These are phyloP conservation scores for Salvelinus sp. DNA, from an alignment of 2,113 vertebrate genomes.

Conservation along the genomic window DNA sequence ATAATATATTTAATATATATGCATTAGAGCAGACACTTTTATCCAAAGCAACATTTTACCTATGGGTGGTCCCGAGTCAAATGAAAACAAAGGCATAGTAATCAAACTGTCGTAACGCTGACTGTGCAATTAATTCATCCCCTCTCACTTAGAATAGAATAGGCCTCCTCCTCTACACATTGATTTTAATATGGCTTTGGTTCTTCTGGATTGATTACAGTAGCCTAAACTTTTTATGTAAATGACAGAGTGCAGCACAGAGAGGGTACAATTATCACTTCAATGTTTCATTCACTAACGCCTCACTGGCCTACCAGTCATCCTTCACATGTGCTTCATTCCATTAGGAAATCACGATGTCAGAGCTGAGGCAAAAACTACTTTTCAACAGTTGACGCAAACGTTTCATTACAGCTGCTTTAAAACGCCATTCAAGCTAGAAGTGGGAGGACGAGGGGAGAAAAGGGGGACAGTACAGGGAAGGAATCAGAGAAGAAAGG, in stretches of 20 bases:
- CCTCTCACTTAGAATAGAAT: not conserved
- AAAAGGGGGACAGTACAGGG: not conserved
- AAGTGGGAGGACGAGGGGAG: not conserved
- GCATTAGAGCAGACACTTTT: too few relatives aligned
- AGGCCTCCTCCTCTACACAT: not conserved
- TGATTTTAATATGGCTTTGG: not conserved
- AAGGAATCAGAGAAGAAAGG: constrained; percentile 1
- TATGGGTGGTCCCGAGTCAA: too few relatives aligned
- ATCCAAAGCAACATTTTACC: too few relatives aligned
- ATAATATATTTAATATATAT: too few relatives aligned
- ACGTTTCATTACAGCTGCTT: constrained; percentile 20
- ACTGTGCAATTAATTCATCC: not conserved
- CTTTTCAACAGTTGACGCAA: constrained; percentile 20
- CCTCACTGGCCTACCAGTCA: constrained; percentile 12
- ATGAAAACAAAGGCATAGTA: not conserved
- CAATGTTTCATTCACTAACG: constrained; percentile 39
- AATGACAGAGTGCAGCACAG: constrained; percentile 19
- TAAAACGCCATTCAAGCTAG: constrained; percentile 29
- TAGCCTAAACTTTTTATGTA: constrained; percentile 25
- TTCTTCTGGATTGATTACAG: not conserved
- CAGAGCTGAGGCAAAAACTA: constrained; percentile 22
- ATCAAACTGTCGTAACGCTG: not conserved
- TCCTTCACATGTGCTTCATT: constrained; percentile 52
- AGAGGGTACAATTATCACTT: constrained; percentile 49
- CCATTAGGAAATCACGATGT: constrained; percentile 44